A percentile compares a stretch with the other conserved stretches of the same genome.
Conservation (phyloP, 2,113 vertebrate genomes). For the Psittacula cyanocephala region DNA sequence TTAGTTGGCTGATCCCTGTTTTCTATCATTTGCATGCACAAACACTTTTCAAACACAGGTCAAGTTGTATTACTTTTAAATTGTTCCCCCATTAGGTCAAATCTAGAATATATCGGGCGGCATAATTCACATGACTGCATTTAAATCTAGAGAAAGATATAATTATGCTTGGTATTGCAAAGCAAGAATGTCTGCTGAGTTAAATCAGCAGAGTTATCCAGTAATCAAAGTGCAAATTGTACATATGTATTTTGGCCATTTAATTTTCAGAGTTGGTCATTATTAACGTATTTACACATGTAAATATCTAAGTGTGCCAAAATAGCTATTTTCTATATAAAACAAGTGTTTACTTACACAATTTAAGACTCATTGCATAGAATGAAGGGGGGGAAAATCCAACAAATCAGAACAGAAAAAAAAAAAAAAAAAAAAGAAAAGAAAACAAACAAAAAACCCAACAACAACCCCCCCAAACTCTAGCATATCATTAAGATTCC, state of each 20-base stretch:
- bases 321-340: neutral
- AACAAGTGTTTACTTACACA: neutral
- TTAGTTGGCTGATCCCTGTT: neutral
- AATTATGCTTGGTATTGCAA: neutral
- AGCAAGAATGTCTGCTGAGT: neutral
- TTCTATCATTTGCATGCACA: neutral
- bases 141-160: neutral
- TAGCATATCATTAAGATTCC: neutral
- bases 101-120: neutral
- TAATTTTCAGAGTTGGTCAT: neutral
- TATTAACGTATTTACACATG: neutral
- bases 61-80: neutral
- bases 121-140: neutral
- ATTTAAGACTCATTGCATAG: neutral
- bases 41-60: neutral
- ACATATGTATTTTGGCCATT: neutral
- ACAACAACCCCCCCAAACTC: neutral
- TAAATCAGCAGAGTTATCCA: neutral
- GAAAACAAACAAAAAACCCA: neutral
- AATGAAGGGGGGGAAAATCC: neutral
- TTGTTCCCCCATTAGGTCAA: neutral
- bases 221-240: neutral
- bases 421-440: neutral
- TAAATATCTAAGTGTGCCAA: neutral
- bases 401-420: neutral